Evolutionary conservation across 2,113 vertebrate species (phyloP), one percentile per base, ranked within the genome.

Genomic region (Mobula hypostoma): DNA sequence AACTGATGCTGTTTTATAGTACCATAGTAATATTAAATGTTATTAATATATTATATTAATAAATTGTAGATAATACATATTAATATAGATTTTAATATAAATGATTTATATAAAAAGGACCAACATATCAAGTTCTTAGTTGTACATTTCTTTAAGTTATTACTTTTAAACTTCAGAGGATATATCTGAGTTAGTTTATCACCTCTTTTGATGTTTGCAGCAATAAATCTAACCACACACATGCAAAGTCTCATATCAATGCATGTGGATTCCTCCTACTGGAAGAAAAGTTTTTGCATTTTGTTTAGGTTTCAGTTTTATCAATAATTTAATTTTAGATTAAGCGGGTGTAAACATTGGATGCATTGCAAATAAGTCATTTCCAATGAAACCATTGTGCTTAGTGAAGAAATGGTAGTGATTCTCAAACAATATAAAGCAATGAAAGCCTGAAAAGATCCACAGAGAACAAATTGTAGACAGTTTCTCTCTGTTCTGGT

Each of bases 291-390:
- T n/a, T 29, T 88, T 66, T 32, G 17, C 48, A 56, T 93, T 76
- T 93, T 74, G 17, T 70, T 92, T 92, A 36, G n/a, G 72, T 93
- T 93, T 93, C 70, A 93, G 9, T 36, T 76, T 93, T 21, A 93
- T 56, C 91, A 74, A 56, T 24, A 93, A 93, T 40, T 93, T 74
- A 56, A 93, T 93, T 40, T 74, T 93, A 40, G 40, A 56, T 32
- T 74, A 48, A 21, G 7, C 48, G 66, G 36, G 2, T 92, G 17
- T 29, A 70, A 74, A 36, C 11, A 48, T 91, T 91, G 63, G n/a
- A 70, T 9, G 17, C 63, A 36, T 91, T 91, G 88, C 32, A 32
- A 48, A 15, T 91, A 70, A 29, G 14, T 68, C 70, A 74, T 48
- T 76, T 76, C 70, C 68, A 92, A 72, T 11, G 7, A 72, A 72